Base-by-base conservation (phyloP, 2,113 vertebrate species). In the Euleptes europaea region DNA sequence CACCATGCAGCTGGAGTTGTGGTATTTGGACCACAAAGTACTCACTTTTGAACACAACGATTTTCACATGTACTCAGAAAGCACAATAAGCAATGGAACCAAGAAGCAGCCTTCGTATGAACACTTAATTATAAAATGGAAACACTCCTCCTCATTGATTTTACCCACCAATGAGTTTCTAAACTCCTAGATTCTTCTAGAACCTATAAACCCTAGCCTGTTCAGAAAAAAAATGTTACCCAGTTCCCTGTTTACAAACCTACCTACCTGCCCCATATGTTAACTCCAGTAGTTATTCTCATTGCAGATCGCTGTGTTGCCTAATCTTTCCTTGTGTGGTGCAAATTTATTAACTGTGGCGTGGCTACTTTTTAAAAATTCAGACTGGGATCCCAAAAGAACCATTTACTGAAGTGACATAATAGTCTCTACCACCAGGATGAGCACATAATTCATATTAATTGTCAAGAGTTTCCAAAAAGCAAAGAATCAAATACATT, bases 401-500 rank as follows among this genome's bases (percentile, higher is more conserved):
- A 69, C 17, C 2, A 49, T 84, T 76, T 88, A 80, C 26, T 65
- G 49, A 75, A 89, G 80, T 12, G n/a, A 87, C 78, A 78, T 49
- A 77, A 51, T 38, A 0, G 0, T 70, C 73, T n/a, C 44, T 0
- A 0, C 0, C 0, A 70, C 69, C 35, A 54, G 17, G 75, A 89
- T 23, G 28, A 70, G 54, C n/a, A 74, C 73, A 3, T n/a, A 83
- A 89, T 38, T 88, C 69, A 87, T 31, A 67, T 63, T 23, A 69
- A 65, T 31, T 57, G 57, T 89, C 78, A 74, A 75, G 90, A 0
- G 80, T 21, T 92, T 86, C 66, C 85, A 83, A 63, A 63, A 86
- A 85, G 82, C 9, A 77, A 87, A 78, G 85, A 84, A 54, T 40
- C 33, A 57, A 93, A 85, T 33, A 73, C 19, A 82, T 85, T 63